Evolutionary conservation across 2,797 vertebrate species (phyloP), one percentile per base, ranked within the genome.

Genomic region (Rhinogobio ventralis): DNA sequence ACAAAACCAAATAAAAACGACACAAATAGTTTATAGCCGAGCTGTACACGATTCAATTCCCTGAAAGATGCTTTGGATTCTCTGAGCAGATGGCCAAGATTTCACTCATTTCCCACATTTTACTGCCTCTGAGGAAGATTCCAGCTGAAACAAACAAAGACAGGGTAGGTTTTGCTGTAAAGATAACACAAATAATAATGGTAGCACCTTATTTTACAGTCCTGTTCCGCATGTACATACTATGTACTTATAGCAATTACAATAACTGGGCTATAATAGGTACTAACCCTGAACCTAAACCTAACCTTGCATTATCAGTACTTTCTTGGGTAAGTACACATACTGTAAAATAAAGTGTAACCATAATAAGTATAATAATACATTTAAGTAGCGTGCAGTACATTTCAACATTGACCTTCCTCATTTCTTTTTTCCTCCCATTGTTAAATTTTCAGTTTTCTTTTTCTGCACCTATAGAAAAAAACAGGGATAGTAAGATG

Each of bases 381-480:
- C 51, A 45, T 15, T 36, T 74, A 33, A 23, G 20, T 67, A 67
- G n/a, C 17, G 3, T 20, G 1, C 15, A 49, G 53, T 10, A 14
- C 81, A 28, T 71, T 71, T 79, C 0, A 30, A 66, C 36, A 57
- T 42, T 82, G 6, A 84, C 2, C 60, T 75, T 55, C 71, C 76
- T 92, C 90, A 93, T 62, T 94, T 95, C 77, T 95, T 93, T 0
- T 93, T 90, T 23, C 79, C 90, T 86, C 92, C 77, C 0, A 92
- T 80, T 1, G 93, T 93, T 90, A 95, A 64, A 88, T 89, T 94
- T 89, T 96, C 96, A 0, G 87, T 95, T 86, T 96, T 96, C 91
- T 93, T 95, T 49, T 96, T 96, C 93, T 96, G 96, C 85, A 95
- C 92, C 94, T 95, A 89, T 51, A 75, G 77, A 3, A 30, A 64